phyloP scores from a whole-genome alignment of 2,797 vertebrate genomes.

The Lycodopsis pacificus region DNA sequence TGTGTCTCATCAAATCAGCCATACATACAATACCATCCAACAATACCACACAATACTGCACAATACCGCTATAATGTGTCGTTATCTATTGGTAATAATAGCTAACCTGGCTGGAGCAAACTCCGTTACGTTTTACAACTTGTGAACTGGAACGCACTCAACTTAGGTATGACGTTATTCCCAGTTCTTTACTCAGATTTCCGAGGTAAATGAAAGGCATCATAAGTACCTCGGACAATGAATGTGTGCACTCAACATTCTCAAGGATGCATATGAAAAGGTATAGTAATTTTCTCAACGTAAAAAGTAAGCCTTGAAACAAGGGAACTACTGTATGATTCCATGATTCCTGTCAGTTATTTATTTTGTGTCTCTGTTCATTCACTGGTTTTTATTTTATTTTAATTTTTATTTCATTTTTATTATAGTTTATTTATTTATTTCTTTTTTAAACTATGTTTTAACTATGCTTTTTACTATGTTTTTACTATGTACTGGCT shows the following conservation, averaged over 20 bases:
- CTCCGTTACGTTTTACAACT: no score
- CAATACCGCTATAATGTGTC: neutral
- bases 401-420: no score
- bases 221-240: neutral
- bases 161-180: neutral
- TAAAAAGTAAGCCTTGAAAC: neutral
- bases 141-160: neutral
- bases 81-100: no score
- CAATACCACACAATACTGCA: neutral
- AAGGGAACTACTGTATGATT: neutral
- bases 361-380: no score
- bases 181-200: neutral
- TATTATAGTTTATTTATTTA: no score
- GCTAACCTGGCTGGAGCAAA: no score
- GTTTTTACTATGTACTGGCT: no score
- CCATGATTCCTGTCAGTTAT: no score
- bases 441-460: no score
- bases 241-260: neutral
- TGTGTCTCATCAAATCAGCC: no score
- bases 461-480: no score
- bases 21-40: neutral
- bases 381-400: no score
- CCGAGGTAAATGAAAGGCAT: neutral
- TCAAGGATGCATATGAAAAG: neutral
- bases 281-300: neutral